Base-by-base conservation (phyloP, 2,113 vertebrate genomes). In the Microtus richardsoni region DNA sequence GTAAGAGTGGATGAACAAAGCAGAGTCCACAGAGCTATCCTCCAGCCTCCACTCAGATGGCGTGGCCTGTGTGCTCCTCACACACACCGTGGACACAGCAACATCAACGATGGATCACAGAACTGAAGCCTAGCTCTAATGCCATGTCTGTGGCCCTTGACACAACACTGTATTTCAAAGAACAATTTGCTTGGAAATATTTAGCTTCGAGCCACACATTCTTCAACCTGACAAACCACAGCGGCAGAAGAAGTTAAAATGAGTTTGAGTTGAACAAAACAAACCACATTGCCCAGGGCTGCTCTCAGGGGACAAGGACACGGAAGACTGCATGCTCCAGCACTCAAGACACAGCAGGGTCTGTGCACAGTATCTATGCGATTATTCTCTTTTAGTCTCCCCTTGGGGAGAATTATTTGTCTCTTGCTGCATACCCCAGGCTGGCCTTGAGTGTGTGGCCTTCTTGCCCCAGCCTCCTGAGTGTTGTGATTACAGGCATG, bases 261-360 rank as follows among this genome's bases (percentile, higher is more conserved):
- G 60, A 97, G 82, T 9, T 73, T 68, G 78, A 91, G 73, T 77
- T 83, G 41, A 89, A 78, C 66, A 92, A 90, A 95, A 75, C 16
- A 39, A 84, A 96, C n/a, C 36, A n/a, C 58, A 60, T n/a, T 5
- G 54, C 58, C 12, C 17, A 87, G 36, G 24, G 33, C 70, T 54
- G 3, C n/a, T 33, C 60, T 16, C 14, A 85, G 71, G 1, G 52
- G 39, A 26, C 22, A 11, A 19, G 12, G 17, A 44, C 14, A 22
- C 49, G 33, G 16, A 39, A 85, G 49, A 66, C 10, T 2, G 26
- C 4, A 3, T 24, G 24, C 70, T 22, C 6, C 28, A 60, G 22
- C 21, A 11, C 77, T 66, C 74, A 2, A 39, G 74, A 82, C 12
- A 2, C 21, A 7, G 28, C 36, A 24, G 41, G 68, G 47, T 89